Evolutionary conservation across 2,113 vertebrate genomes (phyloP), one percentile per base, ranked within the genome.

Genomic region (Callionymus lyra): DNA sequence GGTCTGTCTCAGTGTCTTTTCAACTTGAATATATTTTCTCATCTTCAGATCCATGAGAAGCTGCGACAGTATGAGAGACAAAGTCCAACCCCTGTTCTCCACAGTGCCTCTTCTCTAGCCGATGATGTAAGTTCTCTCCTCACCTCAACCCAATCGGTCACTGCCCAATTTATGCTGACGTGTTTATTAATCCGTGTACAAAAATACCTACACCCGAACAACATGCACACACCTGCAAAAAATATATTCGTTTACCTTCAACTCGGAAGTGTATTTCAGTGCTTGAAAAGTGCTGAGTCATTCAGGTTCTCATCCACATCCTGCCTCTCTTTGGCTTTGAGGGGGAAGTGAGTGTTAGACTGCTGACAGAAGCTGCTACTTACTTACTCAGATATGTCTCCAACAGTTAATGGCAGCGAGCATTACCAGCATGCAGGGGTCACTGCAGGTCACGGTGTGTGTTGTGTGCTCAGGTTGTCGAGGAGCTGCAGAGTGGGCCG

Each of bases 51-150:
- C 59, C 93, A 97, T 1, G 92, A 97, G 81, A 94, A 92, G 38
- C 82, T 97, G 56, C 87, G 89, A 53, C 90, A 92, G 68, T 96
- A 93, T 6, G 93, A 95, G 80, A 82, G 85, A 13, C 93, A 96
- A 56, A 93, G 89, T 38, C 93, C 93, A 1, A 87, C 86, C 9
- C 93, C 93, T 0, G 86, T 95, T 44, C 83, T 95, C 34, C 91
- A 96, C 13, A 93, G 89, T 12, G 92, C 92, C 16, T 81, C 88
- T 42, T 86, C 86, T 56, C 86, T 97, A 17, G 91, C 90, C 1
- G 92, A 97, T 56, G 91, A 94, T 48, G 92, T 97, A 82, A 87
- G 92, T 84, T 61, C n/a, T 38, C 14, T 46, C 41, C 51, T 6
- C 56, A 36, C 14, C 51, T 32, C 45, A n/a, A n/a, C n/a, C n/a